Evolutionary conservation across 2,888 invertebrate genomes (phyloP), one percentile per base, ranked within the genome.

Genomic region (Perizoma affinitatum): DNA sequence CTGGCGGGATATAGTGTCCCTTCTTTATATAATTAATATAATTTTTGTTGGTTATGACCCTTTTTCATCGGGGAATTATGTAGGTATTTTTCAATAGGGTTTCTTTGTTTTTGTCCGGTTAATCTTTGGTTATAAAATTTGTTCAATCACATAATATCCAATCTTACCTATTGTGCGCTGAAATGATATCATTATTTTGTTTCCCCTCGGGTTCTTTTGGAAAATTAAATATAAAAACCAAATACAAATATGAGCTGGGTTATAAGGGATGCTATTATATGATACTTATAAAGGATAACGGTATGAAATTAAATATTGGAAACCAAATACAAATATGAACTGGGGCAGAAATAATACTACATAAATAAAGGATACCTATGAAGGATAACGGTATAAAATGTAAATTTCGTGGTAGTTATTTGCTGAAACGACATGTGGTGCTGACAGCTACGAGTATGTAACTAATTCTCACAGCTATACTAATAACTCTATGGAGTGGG

Each of bases 161-260:
- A 22, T 22, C 22, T 22, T 22, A 7, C 38, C 4, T 38, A 6
- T 58, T 53, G 54, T 11, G 62, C n/a, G 33, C 43, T 54, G 41
- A 11, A 52, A 48, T 44, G 51, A 46, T 34, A 10, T 49, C 35
- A 55, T 59, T 58, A 55, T 54, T 1, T 62, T 42, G 40, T 44
- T 55, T 54, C 51, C 52, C 58, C 47, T 36, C 54, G 11, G 36
- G 43, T 54, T 48, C 10, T 5, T 9, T 33, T 45, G 40, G 49
- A 54, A 40, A 54, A 51, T 42, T 50, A 48, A 48, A 22, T 36
- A 40, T 42, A 51, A 41, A 36, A 44, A 22, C 44, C 7, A 44
- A 44, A 11, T 22, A 42, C 42, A 44, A 44, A 44, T 6, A 10
- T 7, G 42, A 5, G 0, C 7, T 6, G 6, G 4, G 10, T 7